phyloP scores from a whole-genome alignment of 2,113 vertebrate genomes.

The Eptesicus fuscus region DNA sequence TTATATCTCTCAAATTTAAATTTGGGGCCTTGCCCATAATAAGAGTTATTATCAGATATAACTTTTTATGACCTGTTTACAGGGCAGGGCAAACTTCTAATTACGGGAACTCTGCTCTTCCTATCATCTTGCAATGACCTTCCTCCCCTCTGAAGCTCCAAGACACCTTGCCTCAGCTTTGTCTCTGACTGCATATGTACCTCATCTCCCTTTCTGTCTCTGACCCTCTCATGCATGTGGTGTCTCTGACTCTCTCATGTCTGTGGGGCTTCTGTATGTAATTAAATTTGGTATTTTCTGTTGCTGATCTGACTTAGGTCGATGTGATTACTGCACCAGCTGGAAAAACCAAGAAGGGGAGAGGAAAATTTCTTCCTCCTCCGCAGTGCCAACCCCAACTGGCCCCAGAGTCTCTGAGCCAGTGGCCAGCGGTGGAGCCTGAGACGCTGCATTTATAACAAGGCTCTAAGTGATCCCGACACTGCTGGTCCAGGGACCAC shows the following conservation, averaged over 20 bases:
- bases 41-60: not conserved
- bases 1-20: not conserved
- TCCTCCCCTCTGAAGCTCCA: not conserved
- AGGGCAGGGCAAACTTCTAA: not conserved
- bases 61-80: not conserved
- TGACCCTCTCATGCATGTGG: not conserved
- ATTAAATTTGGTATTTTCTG: not conserved
- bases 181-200: not conserved
- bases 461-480: not conserved
- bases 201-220: not conserved
- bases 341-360: not conserved
- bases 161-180: not conserved
- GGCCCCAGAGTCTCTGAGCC: not conserved
- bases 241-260: not conserved
- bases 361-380: not conserved
- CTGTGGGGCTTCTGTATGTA: not conserved
- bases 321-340: not conserved
- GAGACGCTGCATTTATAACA: not conserved
- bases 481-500: not conserved
- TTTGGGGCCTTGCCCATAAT: not conserved
- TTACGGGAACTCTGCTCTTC: not conserved
- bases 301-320: not conserved
- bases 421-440: not conserved
- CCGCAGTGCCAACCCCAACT: not conserved
- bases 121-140: not conserved